Evolutionary conservation across 1,140 invertebrate genomes (phyloP).

Genomic region (Lucilia sericata): DNA sequence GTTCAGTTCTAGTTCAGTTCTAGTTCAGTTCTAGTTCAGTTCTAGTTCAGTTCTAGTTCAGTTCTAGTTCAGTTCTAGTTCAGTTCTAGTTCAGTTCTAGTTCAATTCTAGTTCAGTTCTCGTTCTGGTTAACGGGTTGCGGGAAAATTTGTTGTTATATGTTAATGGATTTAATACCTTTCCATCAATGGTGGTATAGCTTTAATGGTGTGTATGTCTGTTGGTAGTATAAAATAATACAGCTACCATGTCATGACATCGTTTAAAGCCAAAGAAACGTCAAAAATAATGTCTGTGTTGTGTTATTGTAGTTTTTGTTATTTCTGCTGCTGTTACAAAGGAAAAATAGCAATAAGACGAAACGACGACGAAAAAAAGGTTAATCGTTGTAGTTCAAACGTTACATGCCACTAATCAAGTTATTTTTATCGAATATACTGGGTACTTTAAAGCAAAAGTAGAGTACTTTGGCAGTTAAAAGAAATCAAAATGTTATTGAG

Average conservation of each 20-base stretch:
- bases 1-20: too few relatives aligned
- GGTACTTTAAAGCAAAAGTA: not conserved
- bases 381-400: conserved; percentile 22
- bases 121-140: too few relatives aligned
- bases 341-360: not conserved
- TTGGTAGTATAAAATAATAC: not conserved
- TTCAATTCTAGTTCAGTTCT: too few relatives aligned
- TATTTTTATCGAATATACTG: conserved; percentile 15
- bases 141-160: not conserved
- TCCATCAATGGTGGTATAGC: not conserved
- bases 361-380: not conserved
- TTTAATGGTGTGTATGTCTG: not conserved
- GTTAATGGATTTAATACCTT: not conserved
- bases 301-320: not conserved
- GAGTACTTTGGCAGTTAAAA: not conserved
- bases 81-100: too few relatives aligned
- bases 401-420: conserved; percentile 42
- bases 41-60: too few relatives aligned
- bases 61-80: too few relatives aligned
- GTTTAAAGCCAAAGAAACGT: conserved; percentile 31
- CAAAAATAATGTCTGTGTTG: conserved; percentile 25
- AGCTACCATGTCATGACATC: conserved; percentile 42
- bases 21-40: too few relatives aligned
- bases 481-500: conserved; percentile 14
- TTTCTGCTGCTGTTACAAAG: not conserved